Conservation (phyloP, 2,888 invertebrate species). For the Lamellibrachia satsuma region DNA sequence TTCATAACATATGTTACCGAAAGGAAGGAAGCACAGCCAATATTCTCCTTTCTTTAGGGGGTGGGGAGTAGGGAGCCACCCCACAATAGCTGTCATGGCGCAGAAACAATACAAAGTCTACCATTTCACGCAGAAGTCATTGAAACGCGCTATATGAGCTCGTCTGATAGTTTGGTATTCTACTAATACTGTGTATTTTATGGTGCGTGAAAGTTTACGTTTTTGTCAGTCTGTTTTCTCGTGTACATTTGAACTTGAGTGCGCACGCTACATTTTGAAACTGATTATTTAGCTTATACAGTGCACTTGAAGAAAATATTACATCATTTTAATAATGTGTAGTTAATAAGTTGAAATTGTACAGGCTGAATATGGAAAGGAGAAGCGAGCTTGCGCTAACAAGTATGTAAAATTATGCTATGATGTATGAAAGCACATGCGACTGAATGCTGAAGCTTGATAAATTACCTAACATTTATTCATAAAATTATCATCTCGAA, state of each 20-base stretch:
- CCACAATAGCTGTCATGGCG: too few relatives aligned
- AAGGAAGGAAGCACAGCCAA: not conserved
- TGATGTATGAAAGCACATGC: not conserved
- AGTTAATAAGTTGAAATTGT: not conserved
- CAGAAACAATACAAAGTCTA: not conserved
- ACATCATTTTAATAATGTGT: not conserved
- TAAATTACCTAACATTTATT: too few relatives aligned
- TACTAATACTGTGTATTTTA: not conserved
- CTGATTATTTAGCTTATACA: not conserved
- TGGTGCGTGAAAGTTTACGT: not conserved
- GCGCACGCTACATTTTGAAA: not conserved
- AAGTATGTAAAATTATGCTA: not conserved
- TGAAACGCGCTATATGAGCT: not conserved
- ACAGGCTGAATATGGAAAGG: not conserved
- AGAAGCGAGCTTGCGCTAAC: not conserved
- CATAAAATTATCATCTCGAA: too few relatives aligned
- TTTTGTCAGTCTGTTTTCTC: not conserved
- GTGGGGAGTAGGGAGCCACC: not conserved
- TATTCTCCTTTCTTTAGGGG: not conserved
- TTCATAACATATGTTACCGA: not conserved
- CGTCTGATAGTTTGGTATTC: not conserved
- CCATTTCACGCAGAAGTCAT: not conserved
- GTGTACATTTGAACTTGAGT: not conserved
- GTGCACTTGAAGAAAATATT: not conserved
- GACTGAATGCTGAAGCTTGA: not conserved